Evolutionary conservation across 1,140 invertebrate species (phyloP), one percentile per base, ranked within the genome.

Genomic region (Himalopsyche phryganea): DNA sequence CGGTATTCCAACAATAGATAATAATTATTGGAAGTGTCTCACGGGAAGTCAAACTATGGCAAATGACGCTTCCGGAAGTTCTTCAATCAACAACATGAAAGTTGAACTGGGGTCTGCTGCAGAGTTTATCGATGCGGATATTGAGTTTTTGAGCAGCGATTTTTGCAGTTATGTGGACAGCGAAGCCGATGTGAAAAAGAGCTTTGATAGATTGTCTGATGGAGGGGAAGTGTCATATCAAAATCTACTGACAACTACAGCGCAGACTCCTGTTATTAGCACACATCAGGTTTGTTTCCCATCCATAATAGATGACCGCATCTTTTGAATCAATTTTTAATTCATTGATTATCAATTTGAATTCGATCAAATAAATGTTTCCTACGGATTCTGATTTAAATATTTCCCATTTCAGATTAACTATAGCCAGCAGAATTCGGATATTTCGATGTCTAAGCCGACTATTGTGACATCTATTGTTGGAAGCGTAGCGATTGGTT

Each of bases 111-210:
- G 70, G 64, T 62, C 76, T 50, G 74, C 75, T 5, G 73, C 77
- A 63, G 76, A 76, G 4, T 65, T 78, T 15, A 63, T 78, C 15
- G 76, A 78, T 38, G 69, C 75, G 11, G 76, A 78, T 64, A 78
- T 78, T 33, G 76, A 78, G 50, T 78, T 78, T 67, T 61, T 78
- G 42, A 77, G 73, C 44, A 61, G 75, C 15, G 77, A 78, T 60
- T 67, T 78, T 56, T 74, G 75, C 6, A 76, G 53, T 40, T 64
- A 78, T 58, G 76, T 76, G 35, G 76, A 78, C 44, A 77, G 75
- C 66, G 76, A 78, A 47, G 72, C 76, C 4, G 76, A 78, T 58
- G 75, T 75, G 1, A 73, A 75, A 41, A 78, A 78, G 64, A 75
- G 75, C 17, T 77, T 78, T 49, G 75, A 78, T 54, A 77, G 76